Base-by-base conservation (phyloP, 1,140 invertebrate genomes). In the Maniola jurtina region DNA sequence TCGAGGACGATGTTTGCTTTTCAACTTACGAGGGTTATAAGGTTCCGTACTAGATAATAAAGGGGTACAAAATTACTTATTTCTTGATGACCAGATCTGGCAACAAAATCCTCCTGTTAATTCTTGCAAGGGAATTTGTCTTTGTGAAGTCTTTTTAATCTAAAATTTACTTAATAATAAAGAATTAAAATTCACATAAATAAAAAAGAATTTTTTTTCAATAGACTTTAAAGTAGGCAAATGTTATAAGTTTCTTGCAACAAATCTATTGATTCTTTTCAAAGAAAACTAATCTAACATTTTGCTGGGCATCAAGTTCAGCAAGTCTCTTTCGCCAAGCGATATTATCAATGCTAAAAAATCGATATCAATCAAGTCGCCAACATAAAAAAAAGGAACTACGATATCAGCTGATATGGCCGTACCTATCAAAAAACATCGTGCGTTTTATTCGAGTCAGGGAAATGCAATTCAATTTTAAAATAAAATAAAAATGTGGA, bases 11-110 rank as follows among this genome's bases (percentile, higher is more conserved):
- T 86, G 68, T 88, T 88, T 87, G 62, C 75, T 78, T 76, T 81
- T 66, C 71, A 81, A 79, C 80, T 84, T 87, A 84, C 76, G 68
- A 73, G 75, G 70, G 78, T 76, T 75, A 75, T 80, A 56, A 33
- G 36, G 25, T n/a, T 35, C 10, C 13, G 52, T 36, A 57, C 6
- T n/a, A 40, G 34, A 40, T 1, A 40, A 16, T 40, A 40, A 2
- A 40, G 35, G 2, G 52, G 5, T 57, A 38, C 8, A 13, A 35
- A 56, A n/a, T 56, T 56, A 14, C n/a, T 54, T 54, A n/a, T 50
- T 25, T 16, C 5, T 5, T 8, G 42, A 11, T 2, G 13, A 45
- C 2, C 10, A 13, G 2, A 45, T n/a, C 5, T 45, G 13, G 13
- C 9, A 11, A 45, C 42, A 45, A 1, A 45, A 1, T 3, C 38